These are phyloP conservation scores for Brachynemurus nebulosus DNA, from an alignment of 2,888 invertebrate species.

Conservation along the genomic window DNA sequence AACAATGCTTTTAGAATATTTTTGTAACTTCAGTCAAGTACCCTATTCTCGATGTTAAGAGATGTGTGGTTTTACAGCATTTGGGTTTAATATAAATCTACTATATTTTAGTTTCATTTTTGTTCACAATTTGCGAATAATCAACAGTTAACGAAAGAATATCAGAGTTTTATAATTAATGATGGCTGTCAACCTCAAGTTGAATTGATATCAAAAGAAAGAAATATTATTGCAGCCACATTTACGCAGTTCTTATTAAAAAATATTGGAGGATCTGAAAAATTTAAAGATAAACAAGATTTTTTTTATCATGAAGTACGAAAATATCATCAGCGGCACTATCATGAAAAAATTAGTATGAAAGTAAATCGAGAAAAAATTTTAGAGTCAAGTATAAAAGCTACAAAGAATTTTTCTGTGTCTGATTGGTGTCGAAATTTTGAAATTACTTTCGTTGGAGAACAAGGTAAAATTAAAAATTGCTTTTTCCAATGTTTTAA, in stretches of 20 bases:
- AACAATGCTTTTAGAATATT: too few relatives aligned
- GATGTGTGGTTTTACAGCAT: conserved; percentile 9
- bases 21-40: too few relatives aligned
- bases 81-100: neutral
- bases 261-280: conserved; percentile 91
- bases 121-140: conserved; percentile 37
- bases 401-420: conserved; percentile 71
- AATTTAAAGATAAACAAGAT: conserved; percentile 73
- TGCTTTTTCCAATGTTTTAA: too few relatives aligned
- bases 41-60: too few relatives aligned
- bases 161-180: conserved; percentile 65
- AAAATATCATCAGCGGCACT: conserved; percentile 73
- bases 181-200: conserved; percentile 84
- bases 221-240: conserved; percentile 84
- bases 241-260: conserved; percentile 82
- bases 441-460: conserved; percentile 85
- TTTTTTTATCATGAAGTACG: conserved; percentile 61
- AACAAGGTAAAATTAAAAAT: conserved; percentile 83
- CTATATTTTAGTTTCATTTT: conserved; percentile 48
- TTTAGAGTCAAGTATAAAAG: conserved; percentile 70
- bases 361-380: conserved; percentile 71
- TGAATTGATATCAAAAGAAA: conserved; percentile 66
- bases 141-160: conserved; percentile 35
- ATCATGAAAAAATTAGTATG: conserved; percentile 72
- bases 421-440: conserved; percentile 92